Percentiles rank a stretch among this genome's conserved stretches.
These are phyloP conservation scores for Cottus gobio DNA, from an alignment of 2,113 vertebrate genomes.

Conservation along the genomic window DNA sequence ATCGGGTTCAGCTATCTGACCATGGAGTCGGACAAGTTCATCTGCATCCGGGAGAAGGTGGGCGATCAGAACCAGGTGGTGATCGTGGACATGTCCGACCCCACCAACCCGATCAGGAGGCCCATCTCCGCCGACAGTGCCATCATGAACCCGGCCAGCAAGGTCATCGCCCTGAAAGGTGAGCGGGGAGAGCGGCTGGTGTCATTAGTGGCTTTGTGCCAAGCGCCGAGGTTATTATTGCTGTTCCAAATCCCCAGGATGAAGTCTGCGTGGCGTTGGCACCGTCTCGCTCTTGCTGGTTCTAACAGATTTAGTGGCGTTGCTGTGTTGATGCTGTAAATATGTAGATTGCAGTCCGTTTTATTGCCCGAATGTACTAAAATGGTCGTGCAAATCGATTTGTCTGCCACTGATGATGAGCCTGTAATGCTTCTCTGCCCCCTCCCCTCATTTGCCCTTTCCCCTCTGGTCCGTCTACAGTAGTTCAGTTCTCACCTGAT, in stretches of 20 bases:
- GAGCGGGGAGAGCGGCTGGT: background rate
- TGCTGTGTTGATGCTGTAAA: conserved; percentile 44
- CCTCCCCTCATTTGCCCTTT: too few species aligned
- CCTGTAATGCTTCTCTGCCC: conserved; percentile 49
- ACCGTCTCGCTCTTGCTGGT: conserved; percentile 38
- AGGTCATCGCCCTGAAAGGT: conserved; percentile 96
- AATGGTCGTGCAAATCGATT: conserved; percentile 64
- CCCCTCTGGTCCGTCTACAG: too few species aligned
- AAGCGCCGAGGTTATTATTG: conserved; percentile 15
- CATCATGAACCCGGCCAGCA: conserved; percentile 94
- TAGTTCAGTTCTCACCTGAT: conserved; percentile 78
- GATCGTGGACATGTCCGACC: conserved; percentile 91
- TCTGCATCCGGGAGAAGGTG: conserved; percentile 93
- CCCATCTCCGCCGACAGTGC: conserved; percentile 94
- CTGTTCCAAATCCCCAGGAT: conserved; percentile 35
- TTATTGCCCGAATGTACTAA: conserved; percentile 56
- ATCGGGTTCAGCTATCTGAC: conserved; percentile 95
- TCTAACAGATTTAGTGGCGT: conserved; percentile 30
- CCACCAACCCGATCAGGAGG: conserved; percentile 88
- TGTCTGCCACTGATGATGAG: conserved; percentile 31
- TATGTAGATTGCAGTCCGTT: conserved; percentile 48
- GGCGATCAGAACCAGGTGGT: conserved; percentile 93
- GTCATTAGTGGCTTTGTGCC: conserved; percentile 4
- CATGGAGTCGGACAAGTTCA: conserved; percentile 96
- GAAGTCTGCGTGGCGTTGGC: conserved; percentile 29